Base-by-base conservation (phyloP, 2,888 invertebrate species). In the Argynnis bischoffii region DNA sequence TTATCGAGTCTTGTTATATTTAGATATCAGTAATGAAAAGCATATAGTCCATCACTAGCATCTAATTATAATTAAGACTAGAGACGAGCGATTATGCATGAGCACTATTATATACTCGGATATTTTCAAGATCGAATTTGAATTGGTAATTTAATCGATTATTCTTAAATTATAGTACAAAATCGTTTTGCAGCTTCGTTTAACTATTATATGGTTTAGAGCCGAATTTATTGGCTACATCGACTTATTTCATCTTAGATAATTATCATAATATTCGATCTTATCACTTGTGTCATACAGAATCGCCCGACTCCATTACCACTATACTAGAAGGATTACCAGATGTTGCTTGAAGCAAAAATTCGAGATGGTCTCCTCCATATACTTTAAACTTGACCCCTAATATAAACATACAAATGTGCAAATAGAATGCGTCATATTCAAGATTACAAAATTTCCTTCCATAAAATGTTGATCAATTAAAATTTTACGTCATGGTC, bases 381-480 rank as follows among this genome's bases (percentile, higher is more conserved):
- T 56, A 66, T 66, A 57, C 56, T 61, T 70, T 70, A 63, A 64
- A 67, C 64, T 66, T 63, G 55, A 68, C 69, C 54, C 64, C 67
- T 70, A 70, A 70, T 65, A 70, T 71, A 70, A 70, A 71, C 69
- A 72, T 75, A 78, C 70, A 77, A 73, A 73, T 75, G 71, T 75
- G 71, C 74, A 69, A 69, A 73, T 65, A 73, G 72, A 70, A 76
- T 74, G 72, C 71, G 59, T 71, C 71, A 70, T 72, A 68, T 74
- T 72, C 75, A 76, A 75, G 74, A 75, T 76, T 77, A 77, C 74
- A 77, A 78, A 78, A 74, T 67, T 71, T 72, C 60, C 54, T 70
- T 71, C 70, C 65, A 71, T 73, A 89, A 90, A 91, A 92, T 90
- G 92, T 91, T 92, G 92, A 91, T 92, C 90, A 89, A 87, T 85